phyloP scores from a whole-genome alignment of 2,797 vertebrate species.

The Manis pentadactyla region DNA sequence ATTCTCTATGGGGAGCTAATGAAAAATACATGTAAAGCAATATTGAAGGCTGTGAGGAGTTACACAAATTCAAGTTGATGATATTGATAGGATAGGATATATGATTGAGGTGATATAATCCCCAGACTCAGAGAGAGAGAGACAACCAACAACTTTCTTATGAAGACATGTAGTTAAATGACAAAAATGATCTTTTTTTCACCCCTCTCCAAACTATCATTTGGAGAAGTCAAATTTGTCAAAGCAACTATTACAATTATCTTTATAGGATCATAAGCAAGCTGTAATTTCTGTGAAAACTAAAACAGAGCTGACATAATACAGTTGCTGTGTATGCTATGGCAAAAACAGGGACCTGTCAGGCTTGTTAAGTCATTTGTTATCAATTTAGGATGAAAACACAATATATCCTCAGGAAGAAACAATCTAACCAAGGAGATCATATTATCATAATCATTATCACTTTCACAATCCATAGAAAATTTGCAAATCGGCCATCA shows the following conservation, averaged over 20 bases:
- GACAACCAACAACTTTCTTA: not conserved
- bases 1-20: not conserved
- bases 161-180: not conserved
- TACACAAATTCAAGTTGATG: not conserved
- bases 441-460: not conserved
- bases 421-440: not conserved
- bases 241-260: conserved; percentile 24
- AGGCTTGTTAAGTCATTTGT: not conserved
- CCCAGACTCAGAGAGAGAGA: not conserved
- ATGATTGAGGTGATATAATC: not conserved
- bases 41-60: not conserved
- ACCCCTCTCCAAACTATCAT: not conserved
- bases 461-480: not conserved
- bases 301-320: not conserved
- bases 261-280: not conserved
- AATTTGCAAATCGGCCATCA: not conserved
- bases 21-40: not conserved
- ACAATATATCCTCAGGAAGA: not conserved
- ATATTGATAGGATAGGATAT: too few relatives aligned
- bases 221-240: not conserved
- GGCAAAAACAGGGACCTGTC: not conserved
- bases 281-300: not conserved
- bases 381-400: not conserved
- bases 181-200: conserved; percentile 9
- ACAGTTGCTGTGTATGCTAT: not conserved